Evolutionary conservation across 2,113 vertebrate genomes (phyloP).

Genomic region (Collichthys lucidus): DNA sequence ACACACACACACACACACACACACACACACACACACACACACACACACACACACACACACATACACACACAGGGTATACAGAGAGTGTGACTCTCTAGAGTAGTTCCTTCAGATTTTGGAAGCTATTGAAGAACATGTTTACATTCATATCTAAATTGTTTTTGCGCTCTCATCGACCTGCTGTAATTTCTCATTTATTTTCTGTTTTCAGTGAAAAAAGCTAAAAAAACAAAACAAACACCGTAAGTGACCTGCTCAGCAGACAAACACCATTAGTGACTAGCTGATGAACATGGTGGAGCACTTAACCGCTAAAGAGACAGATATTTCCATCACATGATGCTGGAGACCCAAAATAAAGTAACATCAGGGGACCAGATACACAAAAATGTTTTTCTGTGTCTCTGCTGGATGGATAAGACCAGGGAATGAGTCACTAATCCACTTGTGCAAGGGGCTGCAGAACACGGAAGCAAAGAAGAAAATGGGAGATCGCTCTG

Average conservation of each 20-base stretch:
- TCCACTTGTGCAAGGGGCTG: neutral
- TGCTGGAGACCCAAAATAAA: neutral
- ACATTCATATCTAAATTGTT: no score
- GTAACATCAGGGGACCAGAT: neutral
- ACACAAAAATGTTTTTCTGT: neutral
- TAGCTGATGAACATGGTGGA: neutral
- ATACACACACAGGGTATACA: no score
- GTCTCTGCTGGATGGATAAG: neutral
- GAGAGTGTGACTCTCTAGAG: no score
- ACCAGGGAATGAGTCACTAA: constrained; percentile 8
- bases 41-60: constrained; percentile 12
- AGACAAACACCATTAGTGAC: neutral
- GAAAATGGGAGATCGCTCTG: neutral
- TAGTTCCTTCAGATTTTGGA: no score
- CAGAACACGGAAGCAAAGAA: neutral
- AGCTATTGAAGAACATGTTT: no score
- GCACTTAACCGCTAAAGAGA: neutral
- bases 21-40: constrained; percentile 21
- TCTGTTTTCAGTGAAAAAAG: neutral
- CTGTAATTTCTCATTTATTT: neutral
- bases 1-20: neutral
- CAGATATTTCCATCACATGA: neutral
- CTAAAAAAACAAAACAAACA: neutral
- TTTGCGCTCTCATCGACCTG: neutral
- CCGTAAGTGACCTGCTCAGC: neutral